Conservation (phyloP, 1,140 invertebrate species). For the Drosophila sproati region DNA sequence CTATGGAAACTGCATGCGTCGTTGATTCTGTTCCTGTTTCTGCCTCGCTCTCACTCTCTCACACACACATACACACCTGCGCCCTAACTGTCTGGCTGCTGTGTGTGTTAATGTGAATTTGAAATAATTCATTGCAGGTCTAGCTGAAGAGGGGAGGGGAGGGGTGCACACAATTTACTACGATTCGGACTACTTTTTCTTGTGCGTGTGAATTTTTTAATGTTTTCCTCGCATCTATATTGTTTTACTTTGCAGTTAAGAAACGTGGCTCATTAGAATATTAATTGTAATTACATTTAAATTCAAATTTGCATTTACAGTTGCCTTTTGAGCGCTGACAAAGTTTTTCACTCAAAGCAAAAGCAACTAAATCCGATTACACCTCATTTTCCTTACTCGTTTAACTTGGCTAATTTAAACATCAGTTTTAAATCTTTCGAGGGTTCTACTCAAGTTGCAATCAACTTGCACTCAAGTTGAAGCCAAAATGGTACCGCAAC, state of each 20-base stretch:
- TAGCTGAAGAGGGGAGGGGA: neutral
- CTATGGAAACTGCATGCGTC: slow-evolving; percentile 43
- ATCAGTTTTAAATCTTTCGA: slow-evolving; percentile 11
- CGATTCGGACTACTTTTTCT: slow-evolving; percentile 31
- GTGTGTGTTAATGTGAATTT: slow-evolving; percentile 78
- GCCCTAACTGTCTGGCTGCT: slow-evolving; percentile 6
- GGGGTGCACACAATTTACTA: slow-evolving; percentile 49
- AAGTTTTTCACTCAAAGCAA: slow-evolving; percentile 1
- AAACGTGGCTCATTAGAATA: slow-evolving; percentile 53
- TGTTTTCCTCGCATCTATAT: neutral
- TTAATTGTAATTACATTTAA: slow-evolving; percentile 52
- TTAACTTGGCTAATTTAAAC: slow-evolving; percentile 24
- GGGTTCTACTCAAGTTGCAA: neutral
- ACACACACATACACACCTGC: neutral
- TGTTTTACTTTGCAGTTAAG: neutral
- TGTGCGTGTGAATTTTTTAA: slow-evolving; percentile 25
- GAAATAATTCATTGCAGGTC: slow-evolving; percentile 78
- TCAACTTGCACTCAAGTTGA: slow-evolving; percentile 21
- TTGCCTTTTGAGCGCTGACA: slow-evolving; percentile 13
- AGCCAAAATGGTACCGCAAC: slow-evolving; percentile 1
- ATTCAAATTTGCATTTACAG: slow-evolving; percentile 39
- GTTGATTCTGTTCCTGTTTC: slow-evolving; percentile 25
- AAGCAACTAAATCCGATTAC: neutral
- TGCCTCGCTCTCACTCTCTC: neutral
- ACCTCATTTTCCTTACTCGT: neutral